phyloP scores from a whole-genome alignment of 2,797 vertebrate species.

The Buphagus erythrorhynchus region DNA sequence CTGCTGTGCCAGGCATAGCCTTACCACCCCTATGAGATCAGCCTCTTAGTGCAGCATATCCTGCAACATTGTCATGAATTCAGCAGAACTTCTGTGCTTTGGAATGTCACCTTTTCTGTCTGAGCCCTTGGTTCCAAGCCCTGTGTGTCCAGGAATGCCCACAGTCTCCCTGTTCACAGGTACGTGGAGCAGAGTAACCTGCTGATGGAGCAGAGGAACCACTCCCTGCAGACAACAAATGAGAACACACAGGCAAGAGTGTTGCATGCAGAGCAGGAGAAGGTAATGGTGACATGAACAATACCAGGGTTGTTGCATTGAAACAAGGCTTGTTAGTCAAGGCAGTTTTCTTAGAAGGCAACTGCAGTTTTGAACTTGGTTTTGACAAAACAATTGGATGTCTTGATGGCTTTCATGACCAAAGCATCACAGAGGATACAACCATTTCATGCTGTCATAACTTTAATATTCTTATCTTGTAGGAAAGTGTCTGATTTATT shows the following conservation, averaged over 20 bases:
- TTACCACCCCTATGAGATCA: neutral
- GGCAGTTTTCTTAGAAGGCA: neutral
- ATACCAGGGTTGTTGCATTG: neutral
- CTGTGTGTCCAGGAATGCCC: neutral
- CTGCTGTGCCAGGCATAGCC: neutral
- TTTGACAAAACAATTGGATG: neutral
- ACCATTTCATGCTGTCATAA: neutral
- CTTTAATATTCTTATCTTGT: neutral
- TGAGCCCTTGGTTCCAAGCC: neutral
- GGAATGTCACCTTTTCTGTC: neutral
- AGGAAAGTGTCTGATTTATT: neutral
- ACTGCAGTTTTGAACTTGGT: neutral
- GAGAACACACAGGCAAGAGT: slow-evolving; percentile 90
- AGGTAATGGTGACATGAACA: slow-evolving; percentile 78
- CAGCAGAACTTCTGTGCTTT: neutral
- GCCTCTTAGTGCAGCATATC: neutral
- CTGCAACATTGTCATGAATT: neutral
- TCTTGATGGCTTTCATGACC: neutral
- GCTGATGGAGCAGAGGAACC: slow-evolving; percentile 92
- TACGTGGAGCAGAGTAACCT: slow-evolving; percentile 93
- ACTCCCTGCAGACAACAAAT: slow-evolving; percentile 87
- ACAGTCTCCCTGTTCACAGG: slow-evolving; percentile 63
- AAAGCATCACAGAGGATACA: neutral
- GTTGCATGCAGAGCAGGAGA: slow-evolving; percentile 93
- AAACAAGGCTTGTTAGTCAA: neutral